Base-by-base conservation (phyloP, 2,113 vertebrate species). In the Pontoporia blainvillei region DNA sequence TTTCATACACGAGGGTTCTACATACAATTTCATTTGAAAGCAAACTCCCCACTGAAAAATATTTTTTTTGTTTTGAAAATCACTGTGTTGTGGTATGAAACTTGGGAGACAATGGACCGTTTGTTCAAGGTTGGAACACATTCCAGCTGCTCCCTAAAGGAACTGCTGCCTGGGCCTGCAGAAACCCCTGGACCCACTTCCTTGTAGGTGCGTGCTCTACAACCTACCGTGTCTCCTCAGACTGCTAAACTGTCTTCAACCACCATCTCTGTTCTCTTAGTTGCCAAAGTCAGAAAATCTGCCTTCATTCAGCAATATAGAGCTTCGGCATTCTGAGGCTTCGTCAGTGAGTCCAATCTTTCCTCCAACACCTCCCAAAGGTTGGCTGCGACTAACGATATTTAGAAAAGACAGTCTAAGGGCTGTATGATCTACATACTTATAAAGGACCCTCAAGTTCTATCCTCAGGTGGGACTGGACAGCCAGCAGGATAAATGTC, bases 121-220 rank as follows among this genome's bases (percentile, higher is more conserved):
- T 78, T 96, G 83, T 86, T 82, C 78, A 89, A 83, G 52, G 21
- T 20, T 91, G 86, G 59, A 87, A 92, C 18, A 84, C 81, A 94
- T 79, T 88, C 91, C 92, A 69, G 4, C 27, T 79, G 44, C 23
- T 94, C 67, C 29, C 61, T 84, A 29, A 57, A 81, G 57, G 62
- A 67, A 76, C 46, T 86, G 31, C 21, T 76, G 44, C 11, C 86
- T 89, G 73, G 46, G 18, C 57, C 66, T 41, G 46, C 8, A 67
- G 59, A 86, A 64, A 18, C 39, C 62, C 31, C 66, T 49, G 69
- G 67, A 64, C 10, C 4, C 57, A 57, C 7, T 72, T 89, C 29
- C 54, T 94, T 94, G 9, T 27, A 88, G 46, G 18, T 69, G 12
- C 8, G 2, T 91, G 75, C n/a, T 61, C 76, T 72, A 82, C 41